These are phyloP conservation scores for Lamprologus ornatipinnis DNA, from an alignment of 2,113 vertebrate genomes.

Conservation along the genomic window DNA sequence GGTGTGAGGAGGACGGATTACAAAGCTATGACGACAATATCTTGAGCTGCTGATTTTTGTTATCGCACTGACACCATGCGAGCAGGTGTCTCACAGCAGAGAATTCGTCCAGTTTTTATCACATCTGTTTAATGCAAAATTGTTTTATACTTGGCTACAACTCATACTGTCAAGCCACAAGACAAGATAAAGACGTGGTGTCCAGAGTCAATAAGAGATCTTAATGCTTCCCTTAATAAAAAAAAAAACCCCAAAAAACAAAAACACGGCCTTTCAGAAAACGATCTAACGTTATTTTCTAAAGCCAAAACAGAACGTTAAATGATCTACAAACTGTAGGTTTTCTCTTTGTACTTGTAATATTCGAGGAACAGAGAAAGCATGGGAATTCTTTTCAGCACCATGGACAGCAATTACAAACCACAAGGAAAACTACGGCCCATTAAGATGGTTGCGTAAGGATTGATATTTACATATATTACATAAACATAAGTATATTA, in stretches of 20 bases:
- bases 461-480: not conserved
- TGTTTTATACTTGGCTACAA: not conserved
- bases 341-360: not conserved
- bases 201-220: not conserved
- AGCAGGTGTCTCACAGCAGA: not conserved
- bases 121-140: not conserved
- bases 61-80: not conserved
- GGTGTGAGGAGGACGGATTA: not conserved
- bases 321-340: not conserved
- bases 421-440: not conserved
- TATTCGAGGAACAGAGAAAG: not conserved
- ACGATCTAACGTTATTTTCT: not conserved
- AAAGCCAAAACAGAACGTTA: not conserved
- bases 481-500: not conserved
- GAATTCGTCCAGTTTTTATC: not conserved
- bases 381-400: not conserved
- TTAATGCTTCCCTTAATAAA: rapidly evolving
- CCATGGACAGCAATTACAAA: not conserved
- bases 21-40: not conserved
- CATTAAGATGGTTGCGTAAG: rapidly evolving
- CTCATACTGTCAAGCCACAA: not conserved
- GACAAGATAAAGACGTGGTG: not conserved
- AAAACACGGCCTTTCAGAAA: not conserved
- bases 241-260: rapidly evolving
- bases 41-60: not conserved